A percentile compares a stretch with the other conserved stretches of the same genome.
Evolutionary conservation across 2,113 vertebrate species (phyloP).

Genomic region (Aegithalos caudatus): DNA sequence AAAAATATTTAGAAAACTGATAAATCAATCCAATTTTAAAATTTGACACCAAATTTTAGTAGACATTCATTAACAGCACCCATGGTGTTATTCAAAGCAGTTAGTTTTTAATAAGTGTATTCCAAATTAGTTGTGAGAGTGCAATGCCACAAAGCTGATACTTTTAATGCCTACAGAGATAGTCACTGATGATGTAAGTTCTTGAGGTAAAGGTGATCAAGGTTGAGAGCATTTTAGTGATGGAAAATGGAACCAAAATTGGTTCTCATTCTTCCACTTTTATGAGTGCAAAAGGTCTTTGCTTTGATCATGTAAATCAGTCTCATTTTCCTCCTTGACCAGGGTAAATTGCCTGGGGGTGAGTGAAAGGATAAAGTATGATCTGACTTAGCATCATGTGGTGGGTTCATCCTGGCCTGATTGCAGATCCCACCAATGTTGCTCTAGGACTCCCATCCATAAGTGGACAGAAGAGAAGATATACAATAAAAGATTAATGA

Average conservation of each 20-base stretch:
- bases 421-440: background rate
- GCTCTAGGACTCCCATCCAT: background rate
- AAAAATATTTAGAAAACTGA: background rate
- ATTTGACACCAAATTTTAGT: background rate
- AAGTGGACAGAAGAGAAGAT: background rate
- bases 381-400: background rate
- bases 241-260: background rate
- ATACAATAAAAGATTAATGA: background rate
- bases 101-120: background rate
- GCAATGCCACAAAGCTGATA: background rate
- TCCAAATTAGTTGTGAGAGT: background rate
- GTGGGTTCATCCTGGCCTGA: background rate
- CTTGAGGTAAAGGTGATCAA: background rate
- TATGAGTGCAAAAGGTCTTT: background rate
- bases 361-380: background rate
- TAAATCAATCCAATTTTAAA: background rate
- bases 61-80: background rate
- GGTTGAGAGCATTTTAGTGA: background rate
- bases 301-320: background rate
- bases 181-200: no score
- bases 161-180: background rate
- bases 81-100: background rate
- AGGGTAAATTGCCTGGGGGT: background rate
- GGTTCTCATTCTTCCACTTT: background rate
- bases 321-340: background rate